Base-by-base conservation (phyloP, 2,888 invertebrate genomes). In the Tetramorium bicarinatum region DNA sequence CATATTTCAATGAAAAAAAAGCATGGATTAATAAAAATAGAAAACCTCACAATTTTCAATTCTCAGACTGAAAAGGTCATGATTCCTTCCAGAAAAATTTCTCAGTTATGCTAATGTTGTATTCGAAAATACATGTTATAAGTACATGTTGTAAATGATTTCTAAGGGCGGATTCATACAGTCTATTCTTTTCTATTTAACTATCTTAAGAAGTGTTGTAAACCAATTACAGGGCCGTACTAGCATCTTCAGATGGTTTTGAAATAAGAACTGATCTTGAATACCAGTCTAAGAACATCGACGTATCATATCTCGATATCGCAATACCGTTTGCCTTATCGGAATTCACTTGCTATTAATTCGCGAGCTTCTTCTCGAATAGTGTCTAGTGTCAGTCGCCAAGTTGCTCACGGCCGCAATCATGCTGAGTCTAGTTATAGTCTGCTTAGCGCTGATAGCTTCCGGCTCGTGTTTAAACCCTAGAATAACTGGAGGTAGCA, bases 401-500 rank as follows among this genome's bases (percentile, higher is more conserved):
- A 49, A 56, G 8, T 47, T 11, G 29, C 21, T 15, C 6, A 25
- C 15, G 44, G 9, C 18, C 25, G 52, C 52, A 75, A 54, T 11
- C 69, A 87, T 89, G 90, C 29, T 75, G 77, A 34, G 29, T 34
- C 4, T 34, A 34, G 29, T n/a, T 49, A 72, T 72, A 71, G 18
- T 80, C 72, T 80, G 59, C 18, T 0, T 76, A 41, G 38, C 71
- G 25, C 18, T 84, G 15, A 49, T 87, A 15, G 56, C 67, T 49
- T 47, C 25, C 8, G 66, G 79, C 15, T 59, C 54, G 9, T 25
- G 61, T n/a, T 83, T 86, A 21, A 15, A 72, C 0, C 18, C 74
- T 9, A 91, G 93, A 79, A 94, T 95, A 47, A 90, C 94, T 15
- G 94, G 94, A 2, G 94, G 94, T 13, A 54, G 82, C 8, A 13